These are phyloP conservation scores for Ecliptopera silaceata DNA, from an alignment of 2,888 invertebrate genomes.

Conservation along the genomic window DNA sequence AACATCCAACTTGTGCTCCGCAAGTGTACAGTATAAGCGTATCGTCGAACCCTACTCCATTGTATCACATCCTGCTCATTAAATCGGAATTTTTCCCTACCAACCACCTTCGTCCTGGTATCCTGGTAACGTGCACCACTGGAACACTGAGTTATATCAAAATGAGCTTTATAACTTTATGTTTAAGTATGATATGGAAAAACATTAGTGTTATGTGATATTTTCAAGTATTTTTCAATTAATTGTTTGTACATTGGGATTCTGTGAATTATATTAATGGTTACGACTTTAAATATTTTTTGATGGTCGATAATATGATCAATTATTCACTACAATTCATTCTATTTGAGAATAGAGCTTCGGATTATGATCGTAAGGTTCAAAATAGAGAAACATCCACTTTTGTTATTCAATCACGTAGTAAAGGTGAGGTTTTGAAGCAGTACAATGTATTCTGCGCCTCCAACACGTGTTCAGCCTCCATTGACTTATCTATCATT, in stretches of 20 bases:
- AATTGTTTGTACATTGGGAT: no score
- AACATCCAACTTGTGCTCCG: background rate
- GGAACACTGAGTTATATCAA: background rate
- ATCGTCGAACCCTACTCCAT: conserved; percentile 34
- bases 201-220: background rate
- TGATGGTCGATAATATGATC: no score
- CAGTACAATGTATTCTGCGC: background rate
- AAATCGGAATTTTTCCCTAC: conserved; percentile 56
- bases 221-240: background rate
- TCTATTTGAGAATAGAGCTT: no score
- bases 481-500: conserved; percentile 21
- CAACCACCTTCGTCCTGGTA: conserved; percentile 42
- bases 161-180: background rate
- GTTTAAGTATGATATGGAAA: background rate
- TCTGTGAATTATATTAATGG: no score
- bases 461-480: conserved; percentile 6
- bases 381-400: background rate
- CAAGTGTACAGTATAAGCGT: conserved; percentile 26
- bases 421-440: background rate
- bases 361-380: background rate
- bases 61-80: conserved; percentile 46
- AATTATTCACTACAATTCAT: no score
- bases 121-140: background rate
- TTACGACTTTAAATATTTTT: no score
- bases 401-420: background rate